A percentile compares a stretch with the other conserved stretches of the same genome.
Conservation (phyloP, 2,888 invertebrate species). For the Tyria jacobaeae region DNA sequence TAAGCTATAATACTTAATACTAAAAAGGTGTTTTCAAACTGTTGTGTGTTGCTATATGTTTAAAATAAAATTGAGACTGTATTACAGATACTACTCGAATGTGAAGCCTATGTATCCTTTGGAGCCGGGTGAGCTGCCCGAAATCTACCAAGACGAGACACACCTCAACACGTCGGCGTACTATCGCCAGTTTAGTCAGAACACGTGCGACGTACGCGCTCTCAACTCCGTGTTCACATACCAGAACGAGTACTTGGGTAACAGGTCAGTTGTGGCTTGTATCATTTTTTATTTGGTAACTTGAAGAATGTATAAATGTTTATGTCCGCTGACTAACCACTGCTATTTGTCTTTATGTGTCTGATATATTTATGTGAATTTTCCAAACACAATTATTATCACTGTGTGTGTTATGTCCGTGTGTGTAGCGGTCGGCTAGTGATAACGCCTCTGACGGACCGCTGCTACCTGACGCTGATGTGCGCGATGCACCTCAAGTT, state of each 20-base stretch:
- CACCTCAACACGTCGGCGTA: slow-evolving; percentile 73
- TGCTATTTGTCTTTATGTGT: no score
- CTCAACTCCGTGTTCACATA: slow-evolving; percentile 92
- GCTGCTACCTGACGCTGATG: slow-evolving; percentile 95
- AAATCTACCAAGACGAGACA: slow-evolving; percentile 76
- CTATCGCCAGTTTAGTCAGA: slow-evolving; percentile 81
- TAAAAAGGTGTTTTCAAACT: no score
- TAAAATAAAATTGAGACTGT: not conserved
- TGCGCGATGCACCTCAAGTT: slow-evolving; percentile 96
- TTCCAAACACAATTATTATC: not conserved
- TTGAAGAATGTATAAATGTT: not conserved
- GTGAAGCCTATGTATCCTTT: slow-evolving; percentile 62
- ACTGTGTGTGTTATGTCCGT: not conserved
- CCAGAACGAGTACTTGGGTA: slow-evolving; percentile 93
- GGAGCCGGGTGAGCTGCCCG: slow-evolving; percentile 66
- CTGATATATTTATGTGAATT: no score
- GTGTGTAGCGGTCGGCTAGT: slow-evolving; percentile 90
- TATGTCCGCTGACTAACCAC: no score
- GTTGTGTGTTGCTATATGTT: not conserved
- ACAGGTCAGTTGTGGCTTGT: slow-evolving; percentile 79
- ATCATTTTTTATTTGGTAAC: not conserved
- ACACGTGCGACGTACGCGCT: slow-evolving; percentile 90
- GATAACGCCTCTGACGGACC: slow-evolving; percentile 95
- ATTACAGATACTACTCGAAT: slow-evolving; percentile 71
- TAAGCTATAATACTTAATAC: no score